Evolutionary conservation across 2,888 invertebrate species (phyloP), one percentile per base, ranked within the genome.

Genomic region (Chaitophorus viminalis): DNA sequence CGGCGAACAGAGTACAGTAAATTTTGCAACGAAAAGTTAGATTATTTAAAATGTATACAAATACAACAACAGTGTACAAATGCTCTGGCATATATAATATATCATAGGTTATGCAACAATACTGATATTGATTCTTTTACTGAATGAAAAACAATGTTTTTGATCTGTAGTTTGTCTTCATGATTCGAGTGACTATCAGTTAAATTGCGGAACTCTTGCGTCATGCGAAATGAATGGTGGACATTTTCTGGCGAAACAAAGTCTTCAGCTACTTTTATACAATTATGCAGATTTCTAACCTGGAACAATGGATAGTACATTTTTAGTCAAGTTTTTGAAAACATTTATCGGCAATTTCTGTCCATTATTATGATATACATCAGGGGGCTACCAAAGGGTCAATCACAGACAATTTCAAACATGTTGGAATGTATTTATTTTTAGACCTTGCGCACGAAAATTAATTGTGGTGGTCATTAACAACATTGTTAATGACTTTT

Each of bases 181-280:
- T 98, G 98, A 92, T 99, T 99, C 89, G 96, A 95, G 92, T 99
- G 99, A 89, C 96, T 96, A 91, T 97, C 97, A 29, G 98, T 97
- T 89, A 99, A 93, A 87, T 96, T 95, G 5, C 99, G 94, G 93
- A 99, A 99, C 92, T 99, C 98, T 91, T 98, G 97, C 31, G 99
- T 98, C 90, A 99, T 93, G 91, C 97, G 96, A 93, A 99, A 98
- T 92, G 99, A 99, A 91, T 98, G 97, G 76, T 96, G 96, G 36
- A 99, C 96, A 92, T 99, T 98, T 92, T 99, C 99, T 0, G 99
- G 99, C 4, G 99, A 98, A 0, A 99, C 99, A 92, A 99, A 99
- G 92, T 99, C 99, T 92, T 99, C 98, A 0, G 99, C 99, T 79
- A 99, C 97, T 92, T 99, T 99, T 91, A 99, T 97, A 92, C 99